Conservation (phyloP, 1,140 invertebrate species). For the Chrysomallon squamiferum region DNA sequence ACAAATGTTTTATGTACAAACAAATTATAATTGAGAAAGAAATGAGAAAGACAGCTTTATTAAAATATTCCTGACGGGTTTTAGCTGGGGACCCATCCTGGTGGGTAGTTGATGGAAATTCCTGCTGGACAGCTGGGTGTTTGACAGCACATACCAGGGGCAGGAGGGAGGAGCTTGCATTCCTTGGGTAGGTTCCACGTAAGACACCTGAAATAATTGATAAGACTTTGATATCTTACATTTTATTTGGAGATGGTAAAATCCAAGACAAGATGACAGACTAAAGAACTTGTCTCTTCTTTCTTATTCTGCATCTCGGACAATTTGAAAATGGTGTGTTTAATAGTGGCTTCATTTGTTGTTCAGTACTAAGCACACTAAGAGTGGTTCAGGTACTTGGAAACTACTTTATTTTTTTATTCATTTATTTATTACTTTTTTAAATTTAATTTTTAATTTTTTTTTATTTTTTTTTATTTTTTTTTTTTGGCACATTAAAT, state of each 20-base stretch:
- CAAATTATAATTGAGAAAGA: no score
- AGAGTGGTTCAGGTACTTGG: not conserved
- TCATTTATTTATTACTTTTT: no score
- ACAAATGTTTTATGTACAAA: no score
- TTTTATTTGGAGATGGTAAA: not conserved
- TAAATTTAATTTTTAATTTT: no score
- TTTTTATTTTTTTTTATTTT: no score
- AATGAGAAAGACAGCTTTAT: no score
- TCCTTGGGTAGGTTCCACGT: conserved; percentile 14
- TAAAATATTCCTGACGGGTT: no score
- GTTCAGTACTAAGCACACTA: not conserved
- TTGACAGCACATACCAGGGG: conserved; percentile 19
- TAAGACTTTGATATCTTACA: not conserved
- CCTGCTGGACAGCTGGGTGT: conserved; percentile 15
- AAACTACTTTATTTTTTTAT: no score
- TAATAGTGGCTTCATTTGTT: not conserved
- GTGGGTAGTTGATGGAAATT: conserved; percentile 18
- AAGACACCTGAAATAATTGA: conserved; percentile 14
- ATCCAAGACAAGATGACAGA: not conserved
- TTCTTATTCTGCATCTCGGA: not conserved
- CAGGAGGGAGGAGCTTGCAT: conserved; percentile 14
- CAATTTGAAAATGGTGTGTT: no score
- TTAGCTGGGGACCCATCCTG: conserved; percentile 15
- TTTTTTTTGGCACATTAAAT: no score
- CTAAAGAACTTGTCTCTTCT: not conserved